phyloP scores from a whole-genome alignment of 23 tunicate species.

The Diplosoma virens region DNA sequence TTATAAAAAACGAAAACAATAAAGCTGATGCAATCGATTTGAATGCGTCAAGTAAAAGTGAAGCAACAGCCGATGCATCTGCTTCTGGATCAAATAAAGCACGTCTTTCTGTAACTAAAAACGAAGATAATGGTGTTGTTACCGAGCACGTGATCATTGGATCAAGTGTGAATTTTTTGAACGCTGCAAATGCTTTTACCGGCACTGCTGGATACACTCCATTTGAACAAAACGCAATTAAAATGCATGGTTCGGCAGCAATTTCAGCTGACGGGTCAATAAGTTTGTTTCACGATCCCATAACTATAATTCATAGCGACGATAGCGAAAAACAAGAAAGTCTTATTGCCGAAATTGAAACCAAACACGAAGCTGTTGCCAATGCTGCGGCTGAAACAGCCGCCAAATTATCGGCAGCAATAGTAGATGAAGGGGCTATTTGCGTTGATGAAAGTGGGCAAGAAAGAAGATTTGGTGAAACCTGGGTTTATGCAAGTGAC shows the following conservation, averaged over 20 bases:
- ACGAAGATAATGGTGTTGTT: slow-evolving; percentile 73
- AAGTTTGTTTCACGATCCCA: slow-evolving; percentile 61
- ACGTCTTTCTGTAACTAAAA: neutral
- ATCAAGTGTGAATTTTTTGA: slow-evolving; percentile 3
- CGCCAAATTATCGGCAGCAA: slow-evolving; percentile 41
- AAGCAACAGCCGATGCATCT: slow-evolving; percentile 11
- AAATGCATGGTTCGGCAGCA: slow-evolving; percentile 42
- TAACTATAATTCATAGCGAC: slow-evolving; percentile 10
- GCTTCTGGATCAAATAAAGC: neutral
- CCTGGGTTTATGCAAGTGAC: slow-evolving; percentile 68
- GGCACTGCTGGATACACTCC: slow-evolving; percentile 68
- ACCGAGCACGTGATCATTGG: slow-evolving; percentile 51
- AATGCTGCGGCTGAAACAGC: slow-evolving; percentile 63
- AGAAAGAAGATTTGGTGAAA: slow-evolving; percentile 76
- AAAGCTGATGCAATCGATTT: slow-evolving; percentile 1
- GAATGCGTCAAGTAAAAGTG: neutral
- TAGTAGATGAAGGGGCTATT: slow-evolving; percentile 58
- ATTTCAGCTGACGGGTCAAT: slow-evolving; percentile 52
- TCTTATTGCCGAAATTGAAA: slow-evolving; percentile 8
- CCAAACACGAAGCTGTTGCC: slow-evolving; percentile 49
- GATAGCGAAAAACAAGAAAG: slow-evolving; percentile 3
- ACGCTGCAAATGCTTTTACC: slow-evolving; percentile 44
- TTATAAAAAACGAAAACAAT: neutral
- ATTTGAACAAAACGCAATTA: slow-evolving; percentile 31
- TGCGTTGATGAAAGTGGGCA: slow-evolving; percentile 86